Evolutionary conservation across 2,113 vertebrate species (phyloP).

Genomic region (Tenrec ecaudatus): DNA sequence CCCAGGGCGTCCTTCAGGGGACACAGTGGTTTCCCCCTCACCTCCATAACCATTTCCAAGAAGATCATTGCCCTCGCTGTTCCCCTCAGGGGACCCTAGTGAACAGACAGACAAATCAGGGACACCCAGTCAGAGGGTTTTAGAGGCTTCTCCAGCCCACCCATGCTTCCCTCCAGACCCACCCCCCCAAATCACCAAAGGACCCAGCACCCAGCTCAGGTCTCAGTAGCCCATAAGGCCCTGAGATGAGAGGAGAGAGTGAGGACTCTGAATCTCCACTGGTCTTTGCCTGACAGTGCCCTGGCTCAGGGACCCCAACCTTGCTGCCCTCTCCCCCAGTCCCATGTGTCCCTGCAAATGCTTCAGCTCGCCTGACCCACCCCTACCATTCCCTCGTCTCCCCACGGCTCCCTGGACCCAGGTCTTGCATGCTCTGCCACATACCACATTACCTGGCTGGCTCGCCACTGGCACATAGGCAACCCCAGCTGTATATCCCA

Average conservation of each 20-base stretch:
- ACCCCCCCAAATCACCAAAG: background rate
- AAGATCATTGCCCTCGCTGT: background rate
- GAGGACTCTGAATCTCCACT: background rate
- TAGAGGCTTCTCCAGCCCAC: background rate
- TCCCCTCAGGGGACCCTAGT: slow-evolving; percentile 32
- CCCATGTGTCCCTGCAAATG: background rate
- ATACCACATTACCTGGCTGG: slow-evolving; percentile 50
- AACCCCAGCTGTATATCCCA: background rate
- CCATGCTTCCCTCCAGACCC: background rate
- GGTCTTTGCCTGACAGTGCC: background rate
- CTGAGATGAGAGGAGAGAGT: background rate
- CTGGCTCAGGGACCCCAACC: background rate
- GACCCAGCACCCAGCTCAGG: background rate
- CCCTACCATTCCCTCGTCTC: background rate
- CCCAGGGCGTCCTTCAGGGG: background rate
- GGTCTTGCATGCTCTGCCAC: background rate
- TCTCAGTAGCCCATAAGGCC: slow-evolving; percentile 29
- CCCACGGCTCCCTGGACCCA: background rate
- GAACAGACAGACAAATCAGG: background rate
- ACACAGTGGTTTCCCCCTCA: background rate
- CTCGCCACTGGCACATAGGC: background rate
- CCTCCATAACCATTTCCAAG: slow-evolving; percentile 38
- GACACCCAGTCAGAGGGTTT: background rate
- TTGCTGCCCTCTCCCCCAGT: background rate
- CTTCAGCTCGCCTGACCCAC: too few relatives aligned